Percentiles rank a stretch among this genome's conserved stretches.
Conservation (phyloP, 2,888 invertebrate species). For the Pristionchus mayeri region DNA sequence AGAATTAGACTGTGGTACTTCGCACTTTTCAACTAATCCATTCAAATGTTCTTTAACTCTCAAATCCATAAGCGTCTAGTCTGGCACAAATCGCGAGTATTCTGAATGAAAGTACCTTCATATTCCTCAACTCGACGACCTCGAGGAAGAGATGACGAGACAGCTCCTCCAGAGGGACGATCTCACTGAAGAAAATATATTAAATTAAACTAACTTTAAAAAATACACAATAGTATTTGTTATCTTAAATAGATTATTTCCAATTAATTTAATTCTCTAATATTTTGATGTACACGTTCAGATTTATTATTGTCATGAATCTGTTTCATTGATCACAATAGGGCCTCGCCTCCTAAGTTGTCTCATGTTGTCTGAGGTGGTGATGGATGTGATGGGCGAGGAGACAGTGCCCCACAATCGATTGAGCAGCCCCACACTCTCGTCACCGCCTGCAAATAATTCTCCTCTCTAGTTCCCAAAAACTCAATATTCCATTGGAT, state of each 20-base stretch:
- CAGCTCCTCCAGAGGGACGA: slow-evolving; percentile 90
- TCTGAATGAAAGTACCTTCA: no score
- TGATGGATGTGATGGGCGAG: slow-evolving; percentile 51
- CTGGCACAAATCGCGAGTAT: no score
- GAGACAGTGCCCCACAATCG: slow-evolving; percentile 64
- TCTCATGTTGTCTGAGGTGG: slow-evolving; percentile 61
- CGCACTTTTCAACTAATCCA: slow-evolving; percentile 9
- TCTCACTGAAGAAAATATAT: slow-evolving; percentile 81
- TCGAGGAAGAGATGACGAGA: slow-evolving; percentile 96
- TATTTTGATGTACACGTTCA: no score
- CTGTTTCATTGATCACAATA: background rate
- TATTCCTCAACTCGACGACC: slow-evolving; percentile 89
- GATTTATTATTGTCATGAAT: no score
- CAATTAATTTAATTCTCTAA: no score
- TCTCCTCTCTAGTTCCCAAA: no score
- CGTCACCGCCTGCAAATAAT: slow-evolving; percentile 52
- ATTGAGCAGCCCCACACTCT: slow-evolving; percentile 61
- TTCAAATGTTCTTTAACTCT: no score
- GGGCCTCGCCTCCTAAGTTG: slow-evolving; percentile 30
- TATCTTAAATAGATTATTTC: no score
- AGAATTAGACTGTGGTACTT: no score
- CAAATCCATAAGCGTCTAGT: no score
- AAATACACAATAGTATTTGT: background rate
- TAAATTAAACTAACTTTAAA: background rate
- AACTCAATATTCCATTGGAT: no score